These are phyloP conservation scores for Anastrepha ludens DNA, from an alignment of 1,140 invertebrate genomes.

Conservation along the genomic window DNA sequence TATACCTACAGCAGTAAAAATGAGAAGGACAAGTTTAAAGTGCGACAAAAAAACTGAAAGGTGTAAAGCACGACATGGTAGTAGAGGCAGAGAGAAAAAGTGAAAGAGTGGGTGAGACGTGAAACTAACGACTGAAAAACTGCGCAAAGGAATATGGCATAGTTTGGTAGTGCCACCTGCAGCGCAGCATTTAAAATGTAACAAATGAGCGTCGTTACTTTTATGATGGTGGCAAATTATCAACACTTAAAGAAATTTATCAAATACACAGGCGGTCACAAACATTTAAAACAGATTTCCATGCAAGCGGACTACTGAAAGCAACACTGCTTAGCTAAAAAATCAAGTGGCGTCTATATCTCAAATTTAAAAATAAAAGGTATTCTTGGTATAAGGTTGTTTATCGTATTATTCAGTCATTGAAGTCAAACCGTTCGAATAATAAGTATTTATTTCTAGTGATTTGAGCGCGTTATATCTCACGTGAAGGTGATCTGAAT, in stretches of 20 bases:
- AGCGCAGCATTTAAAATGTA: slow-evolving; percentile 36
- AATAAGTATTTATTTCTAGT: too few relatives aligned
- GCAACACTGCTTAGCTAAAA: background rate
- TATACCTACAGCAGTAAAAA: background rate
- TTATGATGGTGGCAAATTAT: slow-evolving; percentile 42
- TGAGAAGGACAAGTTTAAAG: background rate
- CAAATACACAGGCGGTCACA: background rate
- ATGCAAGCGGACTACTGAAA: background rate
- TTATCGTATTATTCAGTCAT: too few relatives aligned
- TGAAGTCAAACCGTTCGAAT: too few relatives aligned
- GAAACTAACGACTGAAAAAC: background rate
- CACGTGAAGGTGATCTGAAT: too few relatives aligned
- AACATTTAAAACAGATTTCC: background rate
- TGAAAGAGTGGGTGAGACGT: background rate
- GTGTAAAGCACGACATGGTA: background rate
- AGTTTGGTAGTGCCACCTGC: slow-evolving; percentile 9
- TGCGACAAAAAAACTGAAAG: background rate
- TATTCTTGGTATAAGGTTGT: too few relatives aligned
- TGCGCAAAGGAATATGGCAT: background rate
- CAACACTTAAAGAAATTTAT: background rate
- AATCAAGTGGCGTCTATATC: too few relatives aligned
- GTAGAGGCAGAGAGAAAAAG: background rate
- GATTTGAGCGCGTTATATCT: too few relatives aligned
- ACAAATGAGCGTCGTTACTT: slow-evolving; percentile 43
- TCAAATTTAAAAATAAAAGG: too few relatives aligned